These are phyloP conservation scores for Cataglyphis livida DNA, from an alignment of 2,888 invertebrate genomes.

Conservation along the genomic window DNA sequence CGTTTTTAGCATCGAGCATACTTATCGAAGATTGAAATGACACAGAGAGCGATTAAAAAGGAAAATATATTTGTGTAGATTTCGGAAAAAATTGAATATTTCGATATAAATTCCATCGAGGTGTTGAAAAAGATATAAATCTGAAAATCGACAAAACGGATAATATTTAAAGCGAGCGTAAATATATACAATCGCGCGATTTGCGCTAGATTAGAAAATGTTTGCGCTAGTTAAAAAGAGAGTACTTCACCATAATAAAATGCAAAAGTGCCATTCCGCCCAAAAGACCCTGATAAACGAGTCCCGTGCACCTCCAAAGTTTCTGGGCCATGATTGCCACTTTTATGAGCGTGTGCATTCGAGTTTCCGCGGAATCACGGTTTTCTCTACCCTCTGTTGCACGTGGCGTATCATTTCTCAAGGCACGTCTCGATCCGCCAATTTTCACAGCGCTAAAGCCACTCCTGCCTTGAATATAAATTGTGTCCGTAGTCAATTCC, in stretches of 20 bases:
- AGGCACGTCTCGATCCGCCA: slow-evolving; percentile 41
- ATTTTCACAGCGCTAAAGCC: slow-evolving; percentile 83
- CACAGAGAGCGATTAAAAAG: slow-evolving; percentile 77
- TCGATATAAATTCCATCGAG: slow-evolving; percentile 72
- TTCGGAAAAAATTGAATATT: slow-evolving; percentile 78
- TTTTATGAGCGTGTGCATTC: slow-evolving; percentile 75
- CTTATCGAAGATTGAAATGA: slow-evolving; percentile 82
- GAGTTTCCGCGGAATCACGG: slow-evolving; percentile 1
- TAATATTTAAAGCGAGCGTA: not conserved
- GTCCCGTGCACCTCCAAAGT: slow-evolving; percentile 78
- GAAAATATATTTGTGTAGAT: slow-evolving; percentile 80
- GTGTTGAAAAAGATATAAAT: slow-evolving; percentile 76
- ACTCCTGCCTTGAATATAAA: slow-evolving; percentile 82
- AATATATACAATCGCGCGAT: not conserved
- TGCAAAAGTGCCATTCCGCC: slow-evolving; percentile 84
- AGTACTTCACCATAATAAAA: slow-evolving; percentile 78
- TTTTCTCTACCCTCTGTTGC: not conserved
- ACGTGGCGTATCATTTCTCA: slow-evolving; percentile 22
- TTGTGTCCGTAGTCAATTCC: slow-evolving; percentile 80
- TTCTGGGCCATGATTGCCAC: slow-evolving; percentile 82
- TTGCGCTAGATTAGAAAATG: not conserved
- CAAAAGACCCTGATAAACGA: slow-evolving; percentile 82
- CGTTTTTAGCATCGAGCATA: slow-evolving; percentile 57
- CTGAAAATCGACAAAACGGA: slow-evolving; percentile 68
- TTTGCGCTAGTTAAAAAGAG: not conserved